A percentile compares a stretch with the other conserved stretches of the same genome.
Evolutionary conservation across 2,888 invertebrate genomes (phyloP).

Genomic region (Pterostichus niger): DNA sequence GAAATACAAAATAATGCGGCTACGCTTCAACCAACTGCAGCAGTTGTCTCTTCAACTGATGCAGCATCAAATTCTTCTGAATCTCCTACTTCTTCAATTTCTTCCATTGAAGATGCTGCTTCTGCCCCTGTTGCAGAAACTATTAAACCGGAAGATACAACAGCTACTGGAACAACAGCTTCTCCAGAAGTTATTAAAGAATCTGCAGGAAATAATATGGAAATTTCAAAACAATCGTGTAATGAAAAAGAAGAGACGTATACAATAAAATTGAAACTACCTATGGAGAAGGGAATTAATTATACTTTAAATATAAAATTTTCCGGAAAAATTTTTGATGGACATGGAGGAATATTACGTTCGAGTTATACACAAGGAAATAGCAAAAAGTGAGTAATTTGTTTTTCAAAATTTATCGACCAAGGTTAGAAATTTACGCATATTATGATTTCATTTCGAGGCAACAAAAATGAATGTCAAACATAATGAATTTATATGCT

Average conservation of each 20-base stretch:
- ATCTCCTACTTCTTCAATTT: slow-evolving; percentile 17
- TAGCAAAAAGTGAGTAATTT: slow-evolving; percentile 77
- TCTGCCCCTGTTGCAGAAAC: not conserved
- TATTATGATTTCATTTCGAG: not conserved
- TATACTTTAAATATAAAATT: slow-evolving; percentile 81
- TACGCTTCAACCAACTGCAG: not conserved
- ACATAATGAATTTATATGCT: not conserved
- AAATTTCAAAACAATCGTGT: slow-evolving; percentile 73
- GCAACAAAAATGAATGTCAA: slow-evolving; percentile 2
- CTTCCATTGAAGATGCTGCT: not conserved
- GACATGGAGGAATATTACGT: slow-evolving; percentile 84
- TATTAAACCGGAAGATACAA: not conserved
- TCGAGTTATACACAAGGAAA: slow-evolving; percentile 80
- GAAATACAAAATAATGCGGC: not conserved
- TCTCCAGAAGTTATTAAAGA: slow-evolving; percentile 7
- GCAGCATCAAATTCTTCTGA: not conserved
- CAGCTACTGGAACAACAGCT: not conserved
- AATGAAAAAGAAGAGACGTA: slow-evolving; percentile 75
- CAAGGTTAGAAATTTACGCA: not conserved
- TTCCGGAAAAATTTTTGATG: slow-evolving; percentile 80
- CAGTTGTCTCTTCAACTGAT: not conserved
- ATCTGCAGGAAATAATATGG: slow-evolving; percentile 56
- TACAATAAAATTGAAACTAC: slow-evolving; percentile 74
- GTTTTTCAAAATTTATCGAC: slow-evolving; percentile 28
- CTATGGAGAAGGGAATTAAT: slow-evolving; percentile 77